Evolutionary conservation across 2,888 invertebrate genomes (phyloP).

Genomic region (Sceliomorpha sp.): DNA sequence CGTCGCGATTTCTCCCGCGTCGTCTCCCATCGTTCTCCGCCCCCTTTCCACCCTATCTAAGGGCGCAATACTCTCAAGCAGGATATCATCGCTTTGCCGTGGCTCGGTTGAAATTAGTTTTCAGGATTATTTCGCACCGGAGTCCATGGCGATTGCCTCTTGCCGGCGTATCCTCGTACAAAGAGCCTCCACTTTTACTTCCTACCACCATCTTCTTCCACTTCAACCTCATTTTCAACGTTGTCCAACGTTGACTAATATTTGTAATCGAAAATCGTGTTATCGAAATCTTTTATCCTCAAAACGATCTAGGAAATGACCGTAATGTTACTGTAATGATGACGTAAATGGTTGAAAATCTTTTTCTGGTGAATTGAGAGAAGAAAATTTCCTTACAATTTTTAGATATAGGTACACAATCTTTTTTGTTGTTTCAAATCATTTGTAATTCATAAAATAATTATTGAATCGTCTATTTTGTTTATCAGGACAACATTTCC

Average conservation of each 20-base stretch:
- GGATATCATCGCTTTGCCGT: slow-evolving; percentile 54
- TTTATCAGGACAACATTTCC: no score
- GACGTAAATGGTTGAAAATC: no score
- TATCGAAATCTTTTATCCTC: no score
- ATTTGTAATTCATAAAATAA: no score
- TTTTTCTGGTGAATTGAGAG: no score
- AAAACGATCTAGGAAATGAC: no score
- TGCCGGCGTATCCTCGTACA: slow-evolving; percentile 18
- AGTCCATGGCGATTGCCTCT: slow-evolving; percentile 48
- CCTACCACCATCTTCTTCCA: slow-evolving; percentile 31
- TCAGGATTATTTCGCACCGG: slow-evolving; percentile 59
- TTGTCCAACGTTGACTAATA: slow-evolving; percentile 21
- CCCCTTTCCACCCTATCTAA: slow-evolving; percentile 19
- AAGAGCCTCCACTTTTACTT: slow-evolving; percentile 9
- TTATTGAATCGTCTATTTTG: no score
- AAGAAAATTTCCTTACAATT: no score
- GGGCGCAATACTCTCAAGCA: slow-evolving; percentile 35
- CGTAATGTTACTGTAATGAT: no score
- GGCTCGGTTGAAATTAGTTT: slow-evolving; percentile 61
- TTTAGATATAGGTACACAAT: no score
- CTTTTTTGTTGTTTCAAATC: no score
- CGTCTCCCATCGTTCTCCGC: slow-evolving; percentile 2
- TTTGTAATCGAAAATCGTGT: slow-evolving; percentile 27
- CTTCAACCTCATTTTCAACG: slow-evolving; percentile 34
- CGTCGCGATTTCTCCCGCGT: slow-evolving; percentile 18